Evolutionary conservation across 1,140 invertebrate genomes (phyloP).

Genomic region (Aricia agestis): DNA sequence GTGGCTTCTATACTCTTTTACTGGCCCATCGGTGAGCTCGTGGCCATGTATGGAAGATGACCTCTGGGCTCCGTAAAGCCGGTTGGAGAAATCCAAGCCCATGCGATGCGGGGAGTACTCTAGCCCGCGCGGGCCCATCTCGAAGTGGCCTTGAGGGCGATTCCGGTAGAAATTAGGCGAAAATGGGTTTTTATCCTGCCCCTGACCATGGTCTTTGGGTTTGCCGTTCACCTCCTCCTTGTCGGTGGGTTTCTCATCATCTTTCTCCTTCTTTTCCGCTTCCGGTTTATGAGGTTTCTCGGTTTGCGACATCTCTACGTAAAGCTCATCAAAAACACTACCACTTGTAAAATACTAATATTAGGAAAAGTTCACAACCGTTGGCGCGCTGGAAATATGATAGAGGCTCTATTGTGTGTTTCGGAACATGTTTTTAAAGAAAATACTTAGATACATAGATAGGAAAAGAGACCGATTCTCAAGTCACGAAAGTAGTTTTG

Average conservation of each 20-base stretch:
- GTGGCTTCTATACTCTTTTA: conserved; percentile 52
- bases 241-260: conserved; percentile 43
- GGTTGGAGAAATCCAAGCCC: conserved; percentile 60
- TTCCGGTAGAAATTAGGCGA: conserved; percentile 57
- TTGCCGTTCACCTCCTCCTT: conserved; percentile 42
- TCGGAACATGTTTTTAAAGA: too few species aligned
- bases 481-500: too few species aligned
- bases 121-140: conserved; percentile 68
- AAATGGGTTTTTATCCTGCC: conserved; percentile 59
- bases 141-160: conserved; percentile 64
- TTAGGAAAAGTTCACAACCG: conserved; percentile 14
- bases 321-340: conserved; percentile 8
- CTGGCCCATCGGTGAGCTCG: conserved; percentile 63
- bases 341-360: conserved; percentile 10
- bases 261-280: conserved; percentile 54
- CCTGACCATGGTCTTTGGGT: conserved; percentile 40
- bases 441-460: too few species aligned
- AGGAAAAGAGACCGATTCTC: too few species aligned
- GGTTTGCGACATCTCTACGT: conserved; percentile 7
- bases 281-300: conserved; percentile 23
- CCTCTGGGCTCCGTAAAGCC: conserved; percentile 61
- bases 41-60: conserved; percentile 72
- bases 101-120: conserved; percentile 72
- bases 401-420: too few species aligned
- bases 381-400: background rate